Base-by-base conservation (phyloP, 1,140 invertebrate species). In the Tetranychus cinnabarinus region DNA sequence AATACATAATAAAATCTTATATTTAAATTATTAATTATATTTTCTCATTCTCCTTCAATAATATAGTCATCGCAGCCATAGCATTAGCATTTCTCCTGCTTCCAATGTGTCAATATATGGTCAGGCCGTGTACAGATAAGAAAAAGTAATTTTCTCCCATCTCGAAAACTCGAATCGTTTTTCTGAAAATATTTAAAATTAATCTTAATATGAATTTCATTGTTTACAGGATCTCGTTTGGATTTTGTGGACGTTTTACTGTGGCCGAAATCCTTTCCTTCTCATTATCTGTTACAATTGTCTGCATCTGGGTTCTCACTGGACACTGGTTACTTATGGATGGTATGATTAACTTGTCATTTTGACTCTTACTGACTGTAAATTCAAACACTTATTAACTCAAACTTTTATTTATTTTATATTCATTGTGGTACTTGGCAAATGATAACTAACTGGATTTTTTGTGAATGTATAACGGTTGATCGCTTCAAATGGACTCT, bases 241-340 rank as follows among this genome's bases (percentile, higher is more conserved):
- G 86, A 42, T 77, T 87, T 63, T 87, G 86, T 75, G 86, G 88
- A 60, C 77, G 86, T 63, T 91, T 92, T 73, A 92, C 90, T 39
- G 83, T 84, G 64, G 88, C 90, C 56, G 91, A 97, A 75, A 77
- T 97, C 46, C 80, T 93, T 63, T 90, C 89, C 39, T 93, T 95
- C 71, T 84, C 85, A 60, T 75, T 95, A 46, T 88, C 89, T 61
- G 82, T 93, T 61, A 83, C 83, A 69, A 90, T 96, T 70, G 91
- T 96, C 48, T 91, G 88, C 74, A 83, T 96, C 60, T 96, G 91
- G 90, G 86, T 95, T 63, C 76, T 96, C 48, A 96, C 91, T 58
- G 90, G 91, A 2, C 91, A 97, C 75, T 97, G 91, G 91, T 77
- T 96, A 62, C 79, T 96, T 39, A 96, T 96, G 91, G 91, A 97